Evolutionary conservation across 2,113 vertebrate species (phyloP).

Genomic region (Podarcis cretensis): DNA sequence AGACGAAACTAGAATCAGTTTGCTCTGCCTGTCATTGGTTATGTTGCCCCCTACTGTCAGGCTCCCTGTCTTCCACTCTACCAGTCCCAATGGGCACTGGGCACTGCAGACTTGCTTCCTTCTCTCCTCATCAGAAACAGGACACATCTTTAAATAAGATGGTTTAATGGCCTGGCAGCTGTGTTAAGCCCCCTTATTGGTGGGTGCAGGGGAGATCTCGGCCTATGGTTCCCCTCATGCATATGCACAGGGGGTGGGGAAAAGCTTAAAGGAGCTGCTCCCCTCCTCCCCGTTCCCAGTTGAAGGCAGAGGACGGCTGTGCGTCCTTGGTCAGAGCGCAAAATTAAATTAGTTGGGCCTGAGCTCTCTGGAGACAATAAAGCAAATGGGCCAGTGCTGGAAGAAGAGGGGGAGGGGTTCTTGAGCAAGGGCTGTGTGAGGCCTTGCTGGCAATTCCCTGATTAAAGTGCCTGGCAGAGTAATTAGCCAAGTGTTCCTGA

Average conservation of each 20-base stretch:
- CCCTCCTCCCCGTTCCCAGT: not conserved
- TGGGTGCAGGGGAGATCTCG: not conserved
- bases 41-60: no score
- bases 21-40: no score
- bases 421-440: slow-evolving; percentile 9
- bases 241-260: not conserved
- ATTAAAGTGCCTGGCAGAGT: slow-evolving; percentile 37
- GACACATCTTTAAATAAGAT: not conserved
- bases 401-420: not conserved
- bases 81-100: no score
- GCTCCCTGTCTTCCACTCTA: no score
- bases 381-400: slow-evolving; percentile 27
- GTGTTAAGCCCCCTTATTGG: not conserved
- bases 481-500: slow-evolving; percentile 36
- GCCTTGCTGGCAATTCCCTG: slow-evolving; percentile 25
- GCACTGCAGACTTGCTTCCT: no score
- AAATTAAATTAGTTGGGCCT: slow-evolving; percentile 42
- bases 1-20: no score
- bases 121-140: no score
- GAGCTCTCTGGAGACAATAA: slow-evolving; percentile 32
- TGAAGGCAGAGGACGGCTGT: slow-evolving; percentile 21
- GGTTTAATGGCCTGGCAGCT: not conserved
- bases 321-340: slow-evolving; percentile 26
- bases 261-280: not conserved
- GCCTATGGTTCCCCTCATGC: not conserved